Evolutionary conservation across 2,797 vertebrate genomes (phyloP), one percentile per base, ranked within the genome.

Genomic region (Astyanax mexicanus): DNA sequence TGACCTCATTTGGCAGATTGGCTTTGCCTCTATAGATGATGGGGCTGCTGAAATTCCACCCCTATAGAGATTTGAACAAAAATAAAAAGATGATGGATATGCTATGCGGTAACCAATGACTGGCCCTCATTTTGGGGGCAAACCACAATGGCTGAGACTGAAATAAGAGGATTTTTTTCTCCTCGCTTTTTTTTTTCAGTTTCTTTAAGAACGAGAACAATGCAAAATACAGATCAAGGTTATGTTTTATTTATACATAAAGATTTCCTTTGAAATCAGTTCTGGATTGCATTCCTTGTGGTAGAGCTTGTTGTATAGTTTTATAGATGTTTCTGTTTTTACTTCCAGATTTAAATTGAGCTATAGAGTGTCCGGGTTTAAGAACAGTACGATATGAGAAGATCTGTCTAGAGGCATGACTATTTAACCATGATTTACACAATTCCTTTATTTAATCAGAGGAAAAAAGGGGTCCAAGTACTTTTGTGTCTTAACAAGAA

Each of bases 1-100:
- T 81, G 82, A 85, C 82, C 81, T 78, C 76, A 79, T 81, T 83
- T 80, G 74, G 68, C 73, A 79, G 77, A 72, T 69, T 73, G 77
- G 72, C 65, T 78, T 75, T 78, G 79, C 74, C 75, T 76, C 69
- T 71, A 61, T 71, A 72, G 80, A 75, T 81, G 67, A 77, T 68
- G 67, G 80, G 66, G 77, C 78, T 76, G 40, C 37, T 78, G 75
- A 81, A 77, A 82, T 74, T 79, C 73, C 74, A 70, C 66, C 57
- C 68, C 44, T 75, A 69, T 67, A 81, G 72, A 75, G 72, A 80
- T 38, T 44, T 79, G 69, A 80, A 66, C 47, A 69, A 72, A 81
- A 79, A 79, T 80, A 67, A 76, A 75, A 47, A 49, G 64, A 78
- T 80, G 75, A 80, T 80, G 72, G 72, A 78, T 81, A 72, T 75